Conservation (phyloP, 2,797 vertebrate species). For the Manis crassicaudata region DNA sequence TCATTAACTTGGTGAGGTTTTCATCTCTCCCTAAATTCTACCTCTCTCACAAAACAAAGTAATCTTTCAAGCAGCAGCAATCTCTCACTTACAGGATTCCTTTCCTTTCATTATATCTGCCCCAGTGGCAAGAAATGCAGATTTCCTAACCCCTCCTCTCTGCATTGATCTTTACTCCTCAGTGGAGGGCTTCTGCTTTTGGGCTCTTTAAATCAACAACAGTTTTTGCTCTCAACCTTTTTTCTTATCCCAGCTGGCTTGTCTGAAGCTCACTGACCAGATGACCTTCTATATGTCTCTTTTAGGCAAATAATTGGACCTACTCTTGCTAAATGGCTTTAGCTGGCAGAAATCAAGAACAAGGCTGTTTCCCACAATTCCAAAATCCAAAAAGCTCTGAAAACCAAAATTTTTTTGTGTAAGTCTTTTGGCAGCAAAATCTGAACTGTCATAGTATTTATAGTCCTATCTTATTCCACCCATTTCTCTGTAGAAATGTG, state of each 20-base stretch:
- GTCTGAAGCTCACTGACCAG: background rate
- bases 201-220: background rate
- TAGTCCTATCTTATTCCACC: background rate
- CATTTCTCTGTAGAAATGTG: slow-evolving; percentile 38
- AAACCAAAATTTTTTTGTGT: background rate
- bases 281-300: background rate
- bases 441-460: slow-evolving; percentile 24
- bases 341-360: slow-evolving; percentile 14
- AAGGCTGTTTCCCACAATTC: background rate
- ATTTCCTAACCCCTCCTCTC: background rate
- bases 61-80: background rate
- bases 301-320: background rate
- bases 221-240: background rate
- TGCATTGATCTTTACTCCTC: background rate
- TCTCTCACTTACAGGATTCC: background rate
- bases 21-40: background rate
- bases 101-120: background rate
- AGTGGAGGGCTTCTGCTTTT: background rate
- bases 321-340: background rate
- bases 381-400: slow-evolving; percentile 4
- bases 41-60: slow-evolving; percentile 39
- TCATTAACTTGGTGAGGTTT: slow-evolving; percentile 24
- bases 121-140: background rate
- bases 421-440: slow-evolving; percentile 12
- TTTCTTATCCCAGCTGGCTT: background rate